Percentiles rank a stretch among this genome's conserved stretches.
phyloP scores from a whole-genome alignment of 2,797 vertebrate genomes.

The Sebastes iracundus region DNA sequence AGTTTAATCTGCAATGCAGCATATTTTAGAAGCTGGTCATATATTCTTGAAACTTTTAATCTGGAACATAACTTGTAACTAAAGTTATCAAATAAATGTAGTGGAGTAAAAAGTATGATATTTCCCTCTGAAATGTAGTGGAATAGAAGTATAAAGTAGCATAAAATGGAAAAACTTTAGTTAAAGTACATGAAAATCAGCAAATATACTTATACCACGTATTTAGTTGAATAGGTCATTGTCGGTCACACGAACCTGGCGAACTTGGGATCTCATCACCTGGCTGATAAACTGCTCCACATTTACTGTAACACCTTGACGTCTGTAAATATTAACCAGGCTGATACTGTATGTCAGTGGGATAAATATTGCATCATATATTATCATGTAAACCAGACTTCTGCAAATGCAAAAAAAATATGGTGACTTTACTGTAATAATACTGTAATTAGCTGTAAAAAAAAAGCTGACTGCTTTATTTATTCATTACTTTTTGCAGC shows the following conservation, averaged over 20 bases:
- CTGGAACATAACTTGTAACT: background rate
- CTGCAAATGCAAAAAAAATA: background rate
- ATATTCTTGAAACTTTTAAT: background rate
- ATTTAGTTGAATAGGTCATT: background rate
- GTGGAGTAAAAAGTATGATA: background rate
- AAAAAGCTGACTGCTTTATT: background rate
- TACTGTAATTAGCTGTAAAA: too few relatives aligned
- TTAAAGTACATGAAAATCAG: background rate
- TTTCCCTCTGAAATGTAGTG: background rate
- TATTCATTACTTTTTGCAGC: background rate
- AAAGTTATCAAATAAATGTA: background rate
- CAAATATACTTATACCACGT: background rate
- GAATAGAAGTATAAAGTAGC: background rate
- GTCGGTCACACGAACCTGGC: background rate
- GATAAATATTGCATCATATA: slow-evolving; percentile 1
- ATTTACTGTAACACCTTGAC: slow-evolving; percentile 5
- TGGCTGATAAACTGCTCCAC: slow-evolving; percentile 17
- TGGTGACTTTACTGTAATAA: background rate
- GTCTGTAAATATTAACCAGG: slow-evolving; percentile 58
- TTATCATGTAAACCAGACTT: background rate
- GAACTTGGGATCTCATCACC: slow-evolving; percentile 19
- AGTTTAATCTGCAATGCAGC: background rate
- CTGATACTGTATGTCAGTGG: slow-evolving; percentile 2
- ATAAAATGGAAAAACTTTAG: background rate
- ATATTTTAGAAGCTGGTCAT: background rate